Evolutionary conservation across 2,797 vertebrate genomes (phyloP).

Genomic region (Tangara arthus): DNA sequence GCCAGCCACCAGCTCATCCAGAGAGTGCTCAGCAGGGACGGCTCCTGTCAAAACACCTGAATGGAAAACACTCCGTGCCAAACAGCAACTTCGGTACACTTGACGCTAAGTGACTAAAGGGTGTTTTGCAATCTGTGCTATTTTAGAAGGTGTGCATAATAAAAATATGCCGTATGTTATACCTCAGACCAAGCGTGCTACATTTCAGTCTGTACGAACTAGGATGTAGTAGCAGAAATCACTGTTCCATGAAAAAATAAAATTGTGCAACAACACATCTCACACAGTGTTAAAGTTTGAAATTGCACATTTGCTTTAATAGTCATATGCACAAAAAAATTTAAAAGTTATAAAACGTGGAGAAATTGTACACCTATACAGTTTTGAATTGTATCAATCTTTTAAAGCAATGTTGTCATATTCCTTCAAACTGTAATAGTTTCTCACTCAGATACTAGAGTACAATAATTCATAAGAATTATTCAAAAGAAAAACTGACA

Average conservation of each 20-base stretch:
- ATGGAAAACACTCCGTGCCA: slow-evolving; percentile 3
- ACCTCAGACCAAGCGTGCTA: neutral
- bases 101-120: neutral
- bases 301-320: neutral
- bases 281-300: neutral
- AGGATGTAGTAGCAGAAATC: neutral
- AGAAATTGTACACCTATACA: neutral
- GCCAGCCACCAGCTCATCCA: neutral
- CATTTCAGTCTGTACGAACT: neutral
- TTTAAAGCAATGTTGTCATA: neutral
- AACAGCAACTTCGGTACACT: neutral
- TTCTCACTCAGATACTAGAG: slow-evolving; percentile 39
- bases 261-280: neutral
- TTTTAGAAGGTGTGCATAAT: neutral
- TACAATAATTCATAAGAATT: slow-evolving; percentile 52
- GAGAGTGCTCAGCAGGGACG: slow-evolving; percentile 22
- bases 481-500: slow-evolving; percentile 36
- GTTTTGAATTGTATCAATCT: neutral
- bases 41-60: slow-evolving; percentile 27
- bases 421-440: slow-evolving; percentile 32
- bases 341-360: neutral
- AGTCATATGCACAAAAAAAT: neutral
- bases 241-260: neutral
- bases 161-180: neutral
- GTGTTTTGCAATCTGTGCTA: neutral